Evolutionary conservation across 2,113 vertebrate genomes (phyloP).

Genomic region (mouse (Mus musculus)): DNA sequence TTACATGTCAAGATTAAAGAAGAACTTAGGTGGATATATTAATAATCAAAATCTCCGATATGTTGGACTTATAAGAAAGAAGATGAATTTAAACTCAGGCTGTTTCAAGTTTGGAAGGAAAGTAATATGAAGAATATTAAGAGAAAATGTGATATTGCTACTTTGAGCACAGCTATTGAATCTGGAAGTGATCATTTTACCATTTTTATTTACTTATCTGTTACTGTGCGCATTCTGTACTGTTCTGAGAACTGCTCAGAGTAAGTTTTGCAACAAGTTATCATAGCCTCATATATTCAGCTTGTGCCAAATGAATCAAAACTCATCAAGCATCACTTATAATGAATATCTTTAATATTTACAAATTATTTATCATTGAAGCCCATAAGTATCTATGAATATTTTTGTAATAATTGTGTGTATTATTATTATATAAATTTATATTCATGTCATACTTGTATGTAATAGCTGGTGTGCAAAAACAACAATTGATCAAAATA

Average conservation of each 20-base stretch:
- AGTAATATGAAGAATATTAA: not conserved
- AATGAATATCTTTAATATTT: not conserved
- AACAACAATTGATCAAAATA: not conserved
- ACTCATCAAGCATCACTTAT: not conserved
- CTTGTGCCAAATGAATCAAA: conserved; percentile 1
- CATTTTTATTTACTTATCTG: not conserved
- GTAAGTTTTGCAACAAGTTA: not conserved
- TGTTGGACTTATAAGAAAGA: not conserved
- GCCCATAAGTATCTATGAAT: not conserved
- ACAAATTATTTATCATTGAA: not conserved
- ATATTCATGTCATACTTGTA: too few relatives aligned
- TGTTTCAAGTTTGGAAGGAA: not conserved
- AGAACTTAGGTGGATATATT: not conserved
- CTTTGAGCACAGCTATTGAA: not conserved
- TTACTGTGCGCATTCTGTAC: not conserved
- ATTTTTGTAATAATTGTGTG: not conserved
- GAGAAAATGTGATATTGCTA: not conserved
- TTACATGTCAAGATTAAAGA: not conserved
- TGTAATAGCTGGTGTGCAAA: not conserved
- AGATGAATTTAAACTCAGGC: not conserved
- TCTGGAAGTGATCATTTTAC: not conserved
- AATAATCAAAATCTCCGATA: not conserved
- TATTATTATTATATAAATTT: too few relatives aligned
- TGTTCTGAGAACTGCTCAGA: not conserved
- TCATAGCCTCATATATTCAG: not conserved